A percentile compares a stretch with the other conserved stretches of the same genome.
Evolutionary conservation across 2,113 vertebrate species (phyloP).

Genomic region (Elachura formosa): DNA sequence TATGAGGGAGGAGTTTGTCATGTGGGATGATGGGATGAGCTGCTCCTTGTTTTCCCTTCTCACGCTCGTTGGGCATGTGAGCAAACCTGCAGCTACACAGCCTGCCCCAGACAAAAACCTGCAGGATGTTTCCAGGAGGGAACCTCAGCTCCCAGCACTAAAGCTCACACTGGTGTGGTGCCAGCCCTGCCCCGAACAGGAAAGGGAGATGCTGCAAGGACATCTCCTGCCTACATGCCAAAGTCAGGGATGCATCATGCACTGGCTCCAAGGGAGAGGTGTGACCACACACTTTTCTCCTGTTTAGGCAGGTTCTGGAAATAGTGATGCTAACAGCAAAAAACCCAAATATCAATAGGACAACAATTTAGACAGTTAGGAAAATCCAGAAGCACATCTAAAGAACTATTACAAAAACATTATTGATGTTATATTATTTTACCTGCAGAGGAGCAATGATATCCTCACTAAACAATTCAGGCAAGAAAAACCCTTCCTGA

Average conservation of each 20-base stretch:
- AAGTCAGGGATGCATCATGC: rapidly evolving
- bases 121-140: not conserved
- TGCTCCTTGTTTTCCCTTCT: not conserved
- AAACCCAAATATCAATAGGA: not conserved
- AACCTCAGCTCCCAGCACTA: not conserved
- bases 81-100: not conserved
- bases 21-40: not conserved
- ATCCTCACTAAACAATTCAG: not conserved
- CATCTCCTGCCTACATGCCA: not conserved
- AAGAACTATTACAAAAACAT: not conserved
- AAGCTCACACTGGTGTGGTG: not conserved
- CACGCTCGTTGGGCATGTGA: rapidly evolving
- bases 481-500: not conserved
- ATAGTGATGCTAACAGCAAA: not conserved
- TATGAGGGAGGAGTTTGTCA: not conserved
- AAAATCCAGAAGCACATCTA: not conserved
- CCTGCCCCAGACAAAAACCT: not conserved
- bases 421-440: not conserved
- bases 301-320: not conserved
- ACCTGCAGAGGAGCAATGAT: not conserved
- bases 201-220: not conserved
- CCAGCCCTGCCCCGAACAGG: not conserved
- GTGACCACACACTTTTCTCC: not conserved
- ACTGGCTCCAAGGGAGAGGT: rapidly evolving
- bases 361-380: not conserved